phyloP scores from a whole-genome alignment of 2,113 vertebrate species.

The Crocuta crocuta region DNA sequence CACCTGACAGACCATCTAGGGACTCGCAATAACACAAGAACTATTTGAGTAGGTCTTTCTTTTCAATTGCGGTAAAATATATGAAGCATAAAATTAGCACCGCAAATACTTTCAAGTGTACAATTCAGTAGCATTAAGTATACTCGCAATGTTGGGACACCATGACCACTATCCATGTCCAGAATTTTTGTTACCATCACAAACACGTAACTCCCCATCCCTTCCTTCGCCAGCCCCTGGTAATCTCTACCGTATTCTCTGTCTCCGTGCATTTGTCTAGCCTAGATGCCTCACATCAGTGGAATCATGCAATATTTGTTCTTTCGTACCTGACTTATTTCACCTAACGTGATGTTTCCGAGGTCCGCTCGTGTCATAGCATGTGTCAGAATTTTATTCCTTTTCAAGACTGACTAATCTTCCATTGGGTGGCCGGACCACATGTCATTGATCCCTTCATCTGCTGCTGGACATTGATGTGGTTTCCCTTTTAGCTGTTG shows the following conservation, averaged over 20 bases:
- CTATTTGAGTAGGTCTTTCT: background rate
- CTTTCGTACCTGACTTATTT: background rate
- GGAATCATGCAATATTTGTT: background rate
- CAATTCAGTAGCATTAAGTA: background rate
- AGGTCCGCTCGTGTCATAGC: background rate
- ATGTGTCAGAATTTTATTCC: background rate
- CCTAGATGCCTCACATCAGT: fast-evolving
- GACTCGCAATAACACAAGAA: background rate
- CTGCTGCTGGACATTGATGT: background rate
- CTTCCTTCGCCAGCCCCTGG: background rate
- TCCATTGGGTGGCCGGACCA: background rate
- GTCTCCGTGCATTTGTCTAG: background rate
- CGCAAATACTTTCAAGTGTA: background rate
- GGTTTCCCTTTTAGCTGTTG: too few species aligned
- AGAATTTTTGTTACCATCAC: background rate
- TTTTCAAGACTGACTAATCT: background rate
- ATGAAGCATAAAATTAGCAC: background rate
- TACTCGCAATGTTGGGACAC: too few species aligned
- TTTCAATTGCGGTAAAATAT: background rate
- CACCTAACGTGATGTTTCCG: background rate
- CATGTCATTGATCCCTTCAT: background rate
- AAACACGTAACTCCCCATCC: background rate
- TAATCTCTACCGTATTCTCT: too few species aligned
- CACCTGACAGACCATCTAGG: background rate
- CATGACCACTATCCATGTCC: background rate